Evolutionary conservation across 2,888 invertebrate species (phyloP).

Genomic region (Laothoe populi): DNA sequence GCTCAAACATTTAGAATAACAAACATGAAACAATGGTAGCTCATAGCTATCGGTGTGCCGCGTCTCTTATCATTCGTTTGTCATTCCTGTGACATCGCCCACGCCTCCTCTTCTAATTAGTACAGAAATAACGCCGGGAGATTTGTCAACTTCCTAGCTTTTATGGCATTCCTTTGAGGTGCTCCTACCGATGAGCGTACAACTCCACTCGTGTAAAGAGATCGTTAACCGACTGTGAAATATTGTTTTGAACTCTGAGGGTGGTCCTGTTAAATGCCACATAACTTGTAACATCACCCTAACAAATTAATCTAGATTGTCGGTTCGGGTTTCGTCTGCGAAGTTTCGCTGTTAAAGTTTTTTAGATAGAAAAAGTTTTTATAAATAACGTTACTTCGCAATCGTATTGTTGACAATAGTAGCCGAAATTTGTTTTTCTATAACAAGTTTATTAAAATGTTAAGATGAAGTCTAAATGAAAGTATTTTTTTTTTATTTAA

Average conservation of each 20-base stretch:
- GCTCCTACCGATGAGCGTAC: conserved; percentile 53
- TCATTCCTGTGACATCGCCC: conserved; percentile 65
- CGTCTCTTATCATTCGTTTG: conserved; percentile 56
- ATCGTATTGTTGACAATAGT: conserved; percentile 37
- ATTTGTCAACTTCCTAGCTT: conserved; percentile 83
- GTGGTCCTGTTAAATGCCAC: conserved; percentile 58
- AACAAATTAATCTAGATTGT: conserved; percentile 45
- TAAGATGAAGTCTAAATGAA: not conserved
- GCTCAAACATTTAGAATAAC: not conserved
- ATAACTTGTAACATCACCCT: conserved; percentile 42
- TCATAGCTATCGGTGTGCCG: not conserved
- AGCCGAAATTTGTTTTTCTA: conserved; percentile 13
- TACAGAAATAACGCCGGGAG: conserved; percentile 78
- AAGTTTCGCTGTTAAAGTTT: conserved; percentile 43
- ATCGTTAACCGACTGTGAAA: conserved; percentile 75
- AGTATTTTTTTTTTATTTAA: not conserved
- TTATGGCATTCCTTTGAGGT: conserved; percentile 76
- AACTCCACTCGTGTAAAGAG: conserved; percentile 68
- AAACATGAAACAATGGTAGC: conserved; percentile 10
- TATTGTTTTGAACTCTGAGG: conserved; percentile 65
- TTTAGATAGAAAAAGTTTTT: conserved; percentile 45
- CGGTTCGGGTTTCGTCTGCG: conserved; percentile 44
- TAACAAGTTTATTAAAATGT: conserved; percentile 2
- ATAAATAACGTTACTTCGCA: conserved; percentile 30
- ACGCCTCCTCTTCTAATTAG: conserved; percentile 78